Evolutionary conservation across 2,113 vertebrate species (phyloP), one percentile per base, ranked within the genome.

Genomic region (Xenus cinereus): DNA sequence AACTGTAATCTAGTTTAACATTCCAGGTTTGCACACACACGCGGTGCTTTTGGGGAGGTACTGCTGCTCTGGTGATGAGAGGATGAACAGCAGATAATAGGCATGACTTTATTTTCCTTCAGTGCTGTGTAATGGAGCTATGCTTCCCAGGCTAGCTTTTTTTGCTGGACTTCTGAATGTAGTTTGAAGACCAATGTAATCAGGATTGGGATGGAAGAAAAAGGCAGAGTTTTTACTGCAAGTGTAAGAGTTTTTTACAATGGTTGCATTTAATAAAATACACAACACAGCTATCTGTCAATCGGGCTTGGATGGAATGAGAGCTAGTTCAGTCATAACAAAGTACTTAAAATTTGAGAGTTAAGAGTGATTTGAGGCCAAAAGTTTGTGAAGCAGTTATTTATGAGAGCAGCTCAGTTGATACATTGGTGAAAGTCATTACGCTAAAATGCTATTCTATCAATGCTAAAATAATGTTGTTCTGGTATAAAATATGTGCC

Each of bases 1-100:
- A 93, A 84, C 32, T 64, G 69, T 78, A 94, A 81, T 93, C 84
- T 87, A 50, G 33, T 92, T 97, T 92, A 77, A 96, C 90, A 94
- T 77, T 48, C 20, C 41, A 76, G 80, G 35, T 74, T 95, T 76
- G 41, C 32, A 21, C 27, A 46, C 10, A 57, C 30, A 15, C 10
- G 14, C 0, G 4, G 30, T 64, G 24, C 48, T 80, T 64, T 66
- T 89, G 69, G 32, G 53, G 26, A 84, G 45, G 19, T 83, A 21
- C 32, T 71, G 46, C 45, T 64, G 50, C 54, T 56, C 16, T 89
- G 30, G 26, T 66, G 78, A 69, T 45, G 37, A 59, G 81, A 64
- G 23, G 64, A n/a, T 64, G 64, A 59, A 41, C 35, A 45, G 39
- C 39, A 81, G 24, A 13, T 71, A 53, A 63, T 3, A 7, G 10